phyloP scores from a whole-genome alignment of 2,888 invertebrate genomes.

The Coenonympha glycerion region DNA sequence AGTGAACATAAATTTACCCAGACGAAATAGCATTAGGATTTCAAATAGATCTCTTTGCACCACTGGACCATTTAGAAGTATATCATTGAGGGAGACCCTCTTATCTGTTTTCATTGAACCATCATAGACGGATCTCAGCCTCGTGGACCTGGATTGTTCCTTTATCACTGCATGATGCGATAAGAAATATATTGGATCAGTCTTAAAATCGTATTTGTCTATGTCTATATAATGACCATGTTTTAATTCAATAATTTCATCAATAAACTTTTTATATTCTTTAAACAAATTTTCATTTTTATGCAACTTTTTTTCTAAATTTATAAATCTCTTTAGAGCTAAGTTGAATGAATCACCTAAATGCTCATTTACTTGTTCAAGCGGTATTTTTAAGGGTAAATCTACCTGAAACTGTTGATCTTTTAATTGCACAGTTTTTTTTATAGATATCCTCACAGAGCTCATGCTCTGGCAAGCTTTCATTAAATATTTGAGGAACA shows the following conservation, averaged over 20 bases:
- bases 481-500: background rate
- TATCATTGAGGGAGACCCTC: background rate
- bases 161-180: background rate
- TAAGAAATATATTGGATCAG: background rate
- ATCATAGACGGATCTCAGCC: background rate
- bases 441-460: background rate
- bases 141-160: background rate
- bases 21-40: background rate
- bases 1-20: background rate
- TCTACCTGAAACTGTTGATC: background rate
- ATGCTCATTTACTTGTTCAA: background rate
- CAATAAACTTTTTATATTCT: background rate
- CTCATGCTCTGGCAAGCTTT: background rate
- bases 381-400: background rate
- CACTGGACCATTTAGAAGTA: background rate
- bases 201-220: background rate
- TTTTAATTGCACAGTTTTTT: background rate
- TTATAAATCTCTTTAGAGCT: background rate
- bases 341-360: background rate
- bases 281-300: background rate
- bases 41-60: background rate
- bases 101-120: background rate
- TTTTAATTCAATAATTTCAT: background rate
- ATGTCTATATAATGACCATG: background rate
- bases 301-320: background rate